Evolutionary conservation across 2,113 vertebrate genomes (phyloP).

Genomic region (Ariopsis seemanni): DNA sequence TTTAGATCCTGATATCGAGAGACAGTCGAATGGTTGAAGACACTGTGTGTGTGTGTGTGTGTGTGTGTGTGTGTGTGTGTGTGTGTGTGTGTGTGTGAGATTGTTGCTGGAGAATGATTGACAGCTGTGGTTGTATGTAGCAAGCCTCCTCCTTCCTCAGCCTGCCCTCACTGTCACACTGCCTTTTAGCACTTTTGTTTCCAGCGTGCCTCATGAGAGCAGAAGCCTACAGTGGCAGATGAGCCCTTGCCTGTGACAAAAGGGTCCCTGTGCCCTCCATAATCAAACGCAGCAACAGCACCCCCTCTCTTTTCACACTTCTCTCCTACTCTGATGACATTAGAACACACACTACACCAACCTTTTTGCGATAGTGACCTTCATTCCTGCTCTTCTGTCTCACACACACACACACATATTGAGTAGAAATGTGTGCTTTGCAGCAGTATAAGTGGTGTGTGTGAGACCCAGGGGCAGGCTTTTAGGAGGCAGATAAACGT

Average conservation of each 20-base stretch:
- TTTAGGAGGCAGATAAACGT: constrained; percentile 85
- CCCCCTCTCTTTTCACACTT: constrained; percentile 39
- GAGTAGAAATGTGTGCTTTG: constrained; percentile 90
- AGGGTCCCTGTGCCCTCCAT: constrained; percentile 76
- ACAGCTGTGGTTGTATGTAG: constrained; percentile 82
- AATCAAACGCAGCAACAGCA: constrained; percentile 30
- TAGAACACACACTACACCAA: constrained; percentile 37
- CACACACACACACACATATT: constrained; percentile 55
- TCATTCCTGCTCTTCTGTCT: constrained; percentile 32
- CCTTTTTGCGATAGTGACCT: constrained; percentile 42
- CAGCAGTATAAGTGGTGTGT: constrained; percentile 80
- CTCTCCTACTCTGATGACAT: constrained; percentile 40
- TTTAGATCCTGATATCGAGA: neutral
- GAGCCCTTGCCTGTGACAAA: constrained; percentile 86
- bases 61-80: constrained; percentile 4
- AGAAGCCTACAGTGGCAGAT: constrained; percentile 84
- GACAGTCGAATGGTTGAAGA: neutral
- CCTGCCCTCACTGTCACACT: constrained; percentile 83
- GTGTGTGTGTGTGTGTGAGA: constrained; percentile 16
- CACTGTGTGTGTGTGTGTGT: constrained; percentile 23
- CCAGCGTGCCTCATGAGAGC: constrained; percentile 81
- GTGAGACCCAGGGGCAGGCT: constrained; percentile 68
- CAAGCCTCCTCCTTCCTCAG: constrained; percentile 75
- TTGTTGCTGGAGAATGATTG: constrained; percentile 82
- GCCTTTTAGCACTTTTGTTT: constrained; percentile 97